Evolutionary conservation across 2,888 invertebrate genomes (phyloP).

Genomic region (Ferrisia virgata): DNA sequence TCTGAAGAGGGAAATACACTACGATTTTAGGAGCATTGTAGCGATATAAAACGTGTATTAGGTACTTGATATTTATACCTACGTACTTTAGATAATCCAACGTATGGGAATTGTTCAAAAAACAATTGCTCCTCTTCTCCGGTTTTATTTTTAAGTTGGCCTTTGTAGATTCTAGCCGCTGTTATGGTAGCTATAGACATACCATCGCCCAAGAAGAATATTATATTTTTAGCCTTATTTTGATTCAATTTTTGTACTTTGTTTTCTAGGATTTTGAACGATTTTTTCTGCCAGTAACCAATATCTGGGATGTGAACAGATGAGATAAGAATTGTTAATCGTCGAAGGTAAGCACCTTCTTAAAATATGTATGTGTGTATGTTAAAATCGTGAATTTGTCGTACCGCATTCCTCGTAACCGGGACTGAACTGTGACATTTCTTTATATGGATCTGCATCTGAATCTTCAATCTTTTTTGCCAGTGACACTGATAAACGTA

Average conservation of each 20-base stretch:
- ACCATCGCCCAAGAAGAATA: slow-evolving; percentile 85
- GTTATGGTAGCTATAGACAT: slow-evolving; percentile 86
- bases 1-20: no score
- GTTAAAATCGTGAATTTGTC: not conserved
- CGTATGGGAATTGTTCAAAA: slow-evolving; percentile 79
- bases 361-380: no score
- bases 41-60: no score
- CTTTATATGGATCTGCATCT: not conserved
- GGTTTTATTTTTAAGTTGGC: slow-evolving; percentile 54
- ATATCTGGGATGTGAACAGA: not conserved
- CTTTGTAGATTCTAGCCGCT: slow-evolving; percentile 74
- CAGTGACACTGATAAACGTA: not conserved
- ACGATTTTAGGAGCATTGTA: no score
- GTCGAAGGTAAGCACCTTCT: not conserved
- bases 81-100: slow-evolving; percentile 75
- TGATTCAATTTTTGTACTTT: slow-evolving; percentile 49
- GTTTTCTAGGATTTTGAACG: not conserved
- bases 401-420: not conserved
- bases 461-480: not conserved
- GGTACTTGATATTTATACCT: no score
- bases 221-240: slow-evolving; percentile 73
- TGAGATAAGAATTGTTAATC: not conserved
- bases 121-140: slow-evolving; percentile 70
- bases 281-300: slow-evolving; percentile 21
- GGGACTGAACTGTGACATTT: not conserved